Conservation (phyloP, 2,888 invertebrate species). For the Drosophila mimetica region DNA sequence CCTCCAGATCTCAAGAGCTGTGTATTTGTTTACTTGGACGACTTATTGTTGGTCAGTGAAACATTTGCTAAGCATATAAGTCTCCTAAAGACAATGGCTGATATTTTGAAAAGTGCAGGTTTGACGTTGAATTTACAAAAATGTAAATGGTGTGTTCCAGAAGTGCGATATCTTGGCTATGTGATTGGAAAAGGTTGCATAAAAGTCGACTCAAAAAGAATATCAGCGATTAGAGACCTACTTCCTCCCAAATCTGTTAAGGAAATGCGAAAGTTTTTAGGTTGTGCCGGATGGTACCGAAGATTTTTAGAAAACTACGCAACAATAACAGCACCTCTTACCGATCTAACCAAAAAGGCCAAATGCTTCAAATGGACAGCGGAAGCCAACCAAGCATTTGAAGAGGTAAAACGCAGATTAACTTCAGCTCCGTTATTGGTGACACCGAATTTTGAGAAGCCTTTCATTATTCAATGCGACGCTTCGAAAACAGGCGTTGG, state of each 20-base stretch:
- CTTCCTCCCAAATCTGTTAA: too few species aligned
- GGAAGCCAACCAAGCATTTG: too few species aligned
- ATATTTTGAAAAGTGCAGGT: neutral
- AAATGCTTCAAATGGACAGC: too few species aligned
- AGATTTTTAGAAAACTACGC: too few species aligned
- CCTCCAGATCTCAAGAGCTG: neutral
- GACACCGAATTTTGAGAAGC: conserved; percentile 2
- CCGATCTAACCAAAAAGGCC: too few species aligned
- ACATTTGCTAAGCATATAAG: neutral
- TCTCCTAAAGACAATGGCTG: neutral
- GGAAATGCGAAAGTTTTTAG: too few species aligned
- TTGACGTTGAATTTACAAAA: neutral
- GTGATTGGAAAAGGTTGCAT: neutral
- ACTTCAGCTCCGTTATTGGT: conserved; percentile 1
- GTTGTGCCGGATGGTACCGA: neutral
- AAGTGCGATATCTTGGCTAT: neutral
- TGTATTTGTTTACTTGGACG: neutral
- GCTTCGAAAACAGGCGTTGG: neutral
- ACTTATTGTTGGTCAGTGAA: neutral
- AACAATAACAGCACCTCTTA: neutral
- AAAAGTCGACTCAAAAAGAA: neutral
- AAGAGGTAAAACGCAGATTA: neutral
- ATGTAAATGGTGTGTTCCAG: too few species aligned
- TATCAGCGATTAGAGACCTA: too few species aligned
- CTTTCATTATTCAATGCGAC: neutral